These are phyloP conservation scores for Bambusicola thoracicus DNA, from an alignment of 2,113 vertebrate genomes.

Conservation along the genomic window DNA sequence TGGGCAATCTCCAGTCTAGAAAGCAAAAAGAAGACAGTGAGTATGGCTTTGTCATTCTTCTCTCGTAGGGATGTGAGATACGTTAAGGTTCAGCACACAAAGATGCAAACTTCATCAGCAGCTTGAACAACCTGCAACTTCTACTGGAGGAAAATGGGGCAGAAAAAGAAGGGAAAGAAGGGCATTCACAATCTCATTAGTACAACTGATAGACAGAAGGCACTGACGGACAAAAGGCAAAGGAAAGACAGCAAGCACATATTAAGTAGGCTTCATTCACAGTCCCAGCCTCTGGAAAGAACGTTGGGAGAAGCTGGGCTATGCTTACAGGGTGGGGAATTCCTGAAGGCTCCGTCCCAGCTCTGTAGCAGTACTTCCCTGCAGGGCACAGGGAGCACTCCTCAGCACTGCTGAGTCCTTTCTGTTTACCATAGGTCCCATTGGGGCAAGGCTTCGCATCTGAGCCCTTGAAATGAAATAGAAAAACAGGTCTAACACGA, in stretches of 20 bases:
- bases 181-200: background rate
- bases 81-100: background rate
- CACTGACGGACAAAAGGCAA: background rate
- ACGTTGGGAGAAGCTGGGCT: accelerated
- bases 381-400: constrained; percentile 82
- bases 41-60: background rate
- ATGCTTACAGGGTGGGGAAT: constrained; percentile 82
- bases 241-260: background rate
- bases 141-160: background rate
- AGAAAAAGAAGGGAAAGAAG: background rate
- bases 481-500: background rate
- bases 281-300: background rate
- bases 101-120: background rate
- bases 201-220: background rate
- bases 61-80: background rate
- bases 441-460: constrained; percentile 85
- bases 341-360: constrained; percentile 68
- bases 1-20: constrained; percentile 87
- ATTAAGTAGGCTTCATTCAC: background rate
- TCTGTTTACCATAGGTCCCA: constrained; percentile 81
- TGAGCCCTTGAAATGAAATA: constrained; percentile 67
- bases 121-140: accelerated
- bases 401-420: constrained; percentile 78
- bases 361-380: constrained; percentile 85
- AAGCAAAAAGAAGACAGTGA: background rate